A percentile compares a stretch with the other conserved stretches of the same genome.
Evolutionary conservation across 2,113 vertebrate species (phyloP).

Genomic region (Sceloporus undulatus): DNA sequence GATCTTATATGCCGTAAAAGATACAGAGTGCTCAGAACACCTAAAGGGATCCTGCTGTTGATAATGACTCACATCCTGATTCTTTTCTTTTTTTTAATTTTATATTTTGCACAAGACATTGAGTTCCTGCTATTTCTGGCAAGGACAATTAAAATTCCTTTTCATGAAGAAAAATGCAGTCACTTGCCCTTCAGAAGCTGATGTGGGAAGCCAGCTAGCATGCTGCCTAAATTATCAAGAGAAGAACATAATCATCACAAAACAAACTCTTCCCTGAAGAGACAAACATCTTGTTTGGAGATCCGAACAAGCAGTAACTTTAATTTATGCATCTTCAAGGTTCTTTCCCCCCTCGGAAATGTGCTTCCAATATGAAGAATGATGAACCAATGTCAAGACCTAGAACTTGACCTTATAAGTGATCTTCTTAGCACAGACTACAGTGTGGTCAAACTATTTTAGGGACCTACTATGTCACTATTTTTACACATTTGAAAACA

Average conservation of each 20-base stretch:
- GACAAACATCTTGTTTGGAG: slow-evolving; percentile 30
- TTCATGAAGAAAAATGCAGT: slow-evolving; percentile 68
- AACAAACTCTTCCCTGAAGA: slow-evolving; percentile 12
- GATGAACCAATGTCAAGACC: not conserved
- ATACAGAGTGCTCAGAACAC: slow-evolving; percentile 43
- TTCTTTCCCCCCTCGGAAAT: slow-evolving; percentile 34
- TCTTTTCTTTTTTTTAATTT: slow-evolving; percentile 27
- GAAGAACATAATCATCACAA: slow-evolving; percentile 66
- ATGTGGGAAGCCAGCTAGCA: slow-evolving; percentile 62
- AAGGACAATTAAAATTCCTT: slow-evolving; percentile 65
- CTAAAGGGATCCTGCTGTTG: slow-evolving; percentile 64
- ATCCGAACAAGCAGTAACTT: slow-evolving; percentile 45
- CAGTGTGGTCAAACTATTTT: not conserved
- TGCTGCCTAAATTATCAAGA: slow-evolving; percentile 59
- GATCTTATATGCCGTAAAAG: slow-evolving; percentile 41
- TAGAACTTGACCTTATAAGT: too few relatives aligned
- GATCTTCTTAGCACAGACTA: not conserved
- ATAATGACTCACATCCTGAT: slow-evolving; percentile 70
- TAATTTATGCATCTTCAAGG: slow-evolving; percentile 36
- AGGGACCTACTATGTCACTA: not conserved
- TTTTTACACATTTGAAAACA: not conserved
- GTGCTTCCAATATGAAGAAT: not conserved
- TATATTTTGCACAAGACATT: slow-evolving; percentile 65
- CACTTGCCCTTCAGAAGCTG: slow-evolving; percentile 66
- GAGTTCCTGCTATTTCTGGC: slow-evolving; percentile 75